Evolutionary conservation across 2,797 vertebrate species (phyloP).

Genomic region (Scomberomorus guttatus): DNA sequence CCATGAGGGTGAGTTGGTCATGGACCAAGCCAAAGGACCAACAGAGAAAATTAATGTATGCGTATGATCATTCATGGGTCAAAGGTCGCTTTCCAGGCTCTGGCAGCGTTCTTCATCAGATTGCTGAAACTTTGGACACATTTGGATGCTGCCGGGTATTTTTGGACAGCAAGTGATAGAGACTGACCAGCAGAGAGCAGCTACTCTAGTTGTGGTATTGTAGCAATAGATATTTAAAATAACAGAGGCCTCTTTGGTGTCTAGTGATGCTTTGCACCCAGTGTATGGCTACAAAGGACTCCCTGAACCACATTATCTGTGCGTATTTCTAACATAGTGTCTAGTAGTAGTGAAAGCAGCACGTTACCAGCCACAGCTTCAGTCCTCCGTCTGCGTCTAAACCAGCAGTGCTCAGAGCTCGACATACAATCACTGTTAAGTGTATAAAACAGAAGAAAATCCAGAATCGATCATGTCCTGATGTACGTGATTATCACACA

Average conservation of each 20-base stretch:
- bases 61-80: constrained; percentile 43
- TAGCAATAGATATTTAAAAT: constrained; percentile 2
- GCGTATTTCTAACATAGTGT: too few relatives aligned
- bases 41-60: constrained; percentile 36
- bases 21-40: constrained; percentile 15
- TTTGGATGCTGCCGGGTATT: constrained; percentile 16
- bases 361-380: too few relatives aligned
- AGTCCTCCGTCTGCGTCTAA: too few relatives aligned
- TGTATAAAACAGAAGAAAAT: too few relatives aligned
- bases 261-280: neutral
- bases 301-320: neutral
- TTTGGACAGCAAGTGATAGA: constrained; percentile 19
- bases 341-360: too few relatives aligned
- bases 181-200: constrained; percentile 21
- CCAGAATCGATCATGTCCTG: too few relatives aligned
- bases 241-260: neutral
- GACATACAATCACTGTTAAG: too few relatives aligned
- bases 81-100: constrained; percentile 36
- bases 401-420: too few relatives aligned
- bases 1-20: constrained; percentile 44
- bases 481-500: too few relatives aligned
- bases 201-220: neutral
- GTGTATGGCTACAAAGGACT: neutral
- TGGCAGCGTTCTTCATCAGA: constrained; percentile 27
- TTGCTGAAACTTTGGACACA: constrained; percentile 14